Conservation (phyloP, 2,797 vertebrate species). For the Xenentodon cancila region DNA sequence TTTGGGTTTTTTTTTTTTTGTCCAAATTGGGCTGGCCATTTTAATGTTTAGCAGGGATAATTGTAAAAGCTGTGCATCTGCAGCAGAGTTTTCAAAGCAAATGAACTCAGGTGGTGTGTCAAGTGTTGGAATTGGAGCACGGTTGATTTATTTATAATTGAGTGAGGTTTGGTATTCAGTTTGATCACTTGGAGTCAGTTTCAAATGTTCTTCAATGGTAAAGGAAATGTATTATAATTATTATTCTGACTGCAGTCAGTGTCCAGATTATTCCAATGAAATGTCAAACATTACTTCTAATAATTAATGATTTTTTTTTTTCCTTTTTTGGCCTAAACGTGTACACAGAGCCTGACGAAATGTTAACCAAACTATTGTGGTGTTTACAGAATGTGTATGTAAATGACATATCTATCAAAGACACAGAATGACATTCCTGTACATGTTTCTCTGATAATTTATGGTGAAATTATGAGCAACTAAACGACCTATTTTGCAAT, state of each 20-base stretch:
- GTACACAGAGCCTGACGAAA: slow-evolving; percentile 34
- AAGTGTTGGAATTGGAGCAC: slow-evolving; percentile 56
- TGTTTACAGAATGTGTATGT: slow-evolving; percentile 59
- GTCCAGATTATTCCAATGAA: slow-evolving; percentile 33
- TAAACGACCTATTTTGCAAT: slow-evolving; percentile 38
- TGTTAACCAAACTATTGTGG: slow-evolving; percentile 59
- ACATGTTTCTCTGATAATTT: slow-evolving; percentile 79
- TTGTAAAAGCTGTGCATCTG: slow-evolving; percentile 19
- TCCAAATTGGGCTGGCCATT: slow-evolving; percentile 33
- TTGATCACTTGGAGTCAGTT: slow-evolving; percentile 48
- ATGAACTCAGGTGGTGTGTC: slow-evolving; percentile 48
- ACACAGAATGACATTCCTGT: slow-evolving; percentile 72
- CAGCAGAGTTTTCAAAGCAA: slow-evolving; percentile 26
- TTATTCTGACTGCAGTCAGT: slow-evolving; percentile 32
- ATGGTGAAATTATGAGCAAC: slow-evolving; percentile 66
- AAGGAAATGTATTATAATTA: slow-evolving; percentile 45
- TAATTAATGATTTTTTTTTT: slow-evolving; percentile 21
- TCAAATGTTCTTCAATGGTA: slow-evolving; percentile 56
- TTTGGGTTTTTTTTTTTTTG: no score
- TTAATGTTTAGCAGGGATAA: slow-evolving; percentile 28
- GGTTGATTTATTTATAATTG: slow-evolving; percentile 63
- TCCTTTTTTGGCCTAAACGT: slow-evolving; percentile 18
- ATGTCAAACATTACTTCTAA: slow-evolving; percentile 30
- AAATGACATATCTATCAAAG: slow-evolving; percentile 59
- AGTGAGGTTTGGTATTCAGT: slow-evolving; percentile 48